A percentile compares a stretch with the other conserved stretches of the same genome.
phyloP scores from a whole-genome alignment of 2,797 vertebrate genomes.

The Semaprochilodus insignis region DNA sequence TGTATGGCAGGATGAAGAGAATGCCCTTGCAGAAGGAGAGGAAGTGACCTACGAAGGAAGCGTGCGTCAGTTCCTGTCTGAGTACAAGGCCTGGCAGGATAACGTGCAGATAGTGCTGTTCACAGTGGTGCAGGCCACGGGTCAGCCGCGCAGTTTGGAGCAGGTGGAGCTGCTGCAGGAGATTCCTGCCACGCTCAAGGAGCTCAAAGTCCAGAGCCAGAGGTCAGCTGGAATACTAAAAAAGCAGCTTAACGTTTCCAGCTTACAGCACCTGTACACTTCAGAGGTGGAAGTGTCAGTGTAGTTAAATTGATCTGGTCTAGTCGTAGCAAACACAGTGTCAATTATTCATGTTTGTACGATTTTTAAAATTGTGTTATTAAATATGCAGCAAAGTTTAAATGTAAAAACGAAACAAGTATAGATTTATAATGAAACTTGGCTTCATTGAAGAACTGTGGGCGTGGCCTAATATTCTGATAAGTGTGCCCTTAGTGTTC shows the following conservation, averaged over 20 bases:
- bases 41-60: slow-evolving; percentile 94
- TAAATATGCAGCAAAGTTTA: no score
- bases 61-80: slow-evolving; percentile 93
- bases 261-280: not conserved
- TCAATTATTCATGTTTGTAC: no score
- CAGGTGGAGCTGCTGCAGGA: slow-evolving; percentile 94
- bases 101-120: slow-evolving; percentile 97
- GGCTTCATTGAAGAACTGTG: no score
- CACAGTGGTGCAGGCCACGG: slow-evolving; percentile 94
- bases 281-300: not conserved
- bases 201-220: slow-evolving; percentile 93
- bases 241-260: not conserved
- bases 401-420: no score
- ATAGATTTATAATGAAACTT: no score
- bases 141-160: slow-evolving; percentile 91
- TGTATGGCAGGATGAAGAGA: slow-evolving; percentile 92
- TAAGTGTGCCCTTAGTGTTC: no score
- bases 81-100: slow-evolving; percentile 99
- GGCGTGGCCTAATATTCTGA: no score
- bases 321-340: no score
- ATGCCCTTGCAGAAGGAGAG: slow-evolving; percentile 91
- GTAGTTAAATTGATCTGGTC: no score
- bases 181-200: slow-evolving; percentile 93
- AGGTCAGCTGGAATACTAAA: slow-evolving; percentile 75
- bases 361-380: no score